Evolutionary conservation across 1,140 invertebrate species (phyloP).

Genomic region (Drosophila rhopaloa): DNA sequence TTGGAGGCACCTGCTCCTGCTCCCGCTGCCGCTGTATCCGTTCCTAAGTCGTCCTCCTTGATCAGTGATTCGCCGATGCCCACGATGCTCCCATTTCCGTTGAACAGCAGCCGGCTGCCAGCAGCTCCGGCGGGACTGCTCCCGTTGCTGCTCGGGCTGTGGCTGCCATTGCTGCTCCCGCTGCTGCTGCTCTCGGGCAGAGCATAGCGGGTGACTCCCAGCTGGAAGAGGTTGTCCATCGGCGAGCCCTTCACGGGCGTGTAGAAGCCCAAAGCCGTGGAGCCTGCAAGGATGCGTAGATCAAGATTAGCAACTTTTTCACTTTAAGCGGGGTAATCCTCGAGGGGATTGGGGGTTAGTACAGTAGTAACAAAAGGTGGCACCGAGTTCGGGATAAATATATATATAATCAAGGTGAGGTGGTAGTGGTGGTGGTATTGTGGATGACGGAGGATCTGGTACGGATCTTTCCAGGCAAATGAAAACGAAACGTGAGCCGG

Average conservation of each 20-base stretch:
- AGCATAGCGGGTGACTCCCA: slow-evolving; percentile 87
- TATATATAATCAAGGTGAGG: slow-evolving; percentile 12
- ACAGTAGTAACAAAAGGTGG: slow-evolving; percentile 27
- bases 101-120: slow-evolving; percentile 29
- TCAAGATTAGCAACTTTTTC: background rate
- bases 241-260: slow-evolving; percentile 87
- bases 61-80: slow-evolving; percentile 62
- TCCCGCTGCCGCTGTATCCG: background rate
- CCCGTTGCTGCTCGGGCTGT: slow-evolving; percentile 54
- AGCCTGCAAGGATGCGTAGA: slow-evolving; percentile 64
- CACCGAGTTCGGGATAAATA: slow-evolving; percentile 25
- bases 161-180: slow-evolving; percentile 40
- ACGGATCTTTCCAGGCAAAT: slow-evolving; percentile 32
- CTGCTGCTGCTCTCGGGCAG: slow-evolving; percentile 53
- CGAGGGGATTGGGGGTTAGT: slow-evolving; percentile 1
- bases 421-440: background rate
- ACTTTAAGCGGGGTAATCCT: slow-evolving; percentile 9
- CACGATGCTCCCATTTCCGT: slow-evolving; percentile 59
- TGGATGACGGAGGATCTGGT: slow-evolving; percentile 9
- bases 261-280: slow-evolving; percentile 86
- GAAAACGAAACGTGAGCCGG: slow-evolving; percentile 32
- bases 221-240: slow-evolving; percentile 87
- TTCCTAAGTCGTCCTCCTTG: slow-evolving; percentile 30
- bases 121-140: slow-evolving; percentile 40
- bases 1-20: slow-evolving; percentile 40